Conservation (phyloP, 2,113 vertebrate species). For the Gobiocypris rarus region DNA sequence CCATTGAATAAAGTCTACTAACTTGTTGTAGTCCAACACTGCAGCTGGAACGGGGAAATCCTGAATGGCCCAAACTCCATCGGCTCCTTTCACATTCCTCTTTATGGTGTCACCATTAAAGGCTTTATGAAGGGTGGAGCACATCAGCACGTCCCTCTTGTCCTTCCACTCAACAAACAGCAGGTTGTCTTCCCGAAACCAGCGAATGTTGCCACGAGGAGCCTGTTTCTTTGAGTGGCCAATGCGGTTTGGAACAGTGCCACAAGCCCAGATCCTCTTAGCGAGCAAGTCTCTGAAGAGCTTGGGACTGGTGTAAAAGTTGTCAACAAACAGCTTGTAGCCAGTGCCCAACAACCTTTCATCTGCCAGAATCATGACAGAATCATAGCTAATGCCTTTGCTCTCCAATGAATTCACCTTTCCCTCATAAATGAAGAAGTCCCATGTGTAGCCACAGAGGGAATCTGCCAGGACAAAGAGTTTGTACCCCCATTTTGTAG, state of each 20-base stretch:
- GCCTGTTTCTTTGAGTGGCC: not conserved
- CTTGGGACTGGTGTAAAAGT: constrained; percentile 5
- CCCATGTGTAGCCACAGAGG: constrained; percentile 30
- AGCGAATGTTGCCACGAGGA: constrained; percentile 34
- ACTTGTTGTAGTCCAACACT: constrained; percentile 22
- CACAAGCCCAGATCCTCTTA: constrained; percentile 11
- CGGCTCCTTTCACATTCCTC: constrained; percentile 2
- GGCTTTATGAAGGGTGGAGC: constrained; percentile 32
- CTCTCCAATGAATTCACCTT: not conserved
- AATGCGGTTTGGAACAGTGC: not conserved
- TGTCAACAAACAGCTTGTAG: constrained; percentile 36
- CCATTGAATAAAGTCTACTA: not conserved
- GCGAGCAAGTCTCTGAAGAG: constrained; percentile 7
- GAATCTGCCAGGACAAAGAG: constrained; percentile 7
- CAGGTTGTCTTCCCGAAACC: constrained; percentile 36
- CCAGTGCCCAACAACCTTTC: constrained; percentile 16
- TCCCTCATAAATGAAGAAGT: constrained; percentile 40
- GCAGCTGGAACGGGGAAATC: constrained; percentile 6
- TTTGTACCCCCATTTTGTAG: constrained; percentile 3
- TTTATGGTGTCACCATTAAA: not conserved
- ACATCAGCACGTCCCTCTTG: constrained; percentile 20
- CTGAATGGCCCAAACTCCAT: not conserved
- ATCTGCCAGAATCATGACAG: constrained; percentile 4
- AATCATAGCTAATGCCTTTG: constrained; percentile 22
- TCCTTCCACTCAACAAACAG: constrained; percentile 30